These are phyloP conservation scores for Tanytarsus gracilentus DNA, from an alignment of 2,888 invertebrate genomes.

Conservation along the genomic window DNA sequence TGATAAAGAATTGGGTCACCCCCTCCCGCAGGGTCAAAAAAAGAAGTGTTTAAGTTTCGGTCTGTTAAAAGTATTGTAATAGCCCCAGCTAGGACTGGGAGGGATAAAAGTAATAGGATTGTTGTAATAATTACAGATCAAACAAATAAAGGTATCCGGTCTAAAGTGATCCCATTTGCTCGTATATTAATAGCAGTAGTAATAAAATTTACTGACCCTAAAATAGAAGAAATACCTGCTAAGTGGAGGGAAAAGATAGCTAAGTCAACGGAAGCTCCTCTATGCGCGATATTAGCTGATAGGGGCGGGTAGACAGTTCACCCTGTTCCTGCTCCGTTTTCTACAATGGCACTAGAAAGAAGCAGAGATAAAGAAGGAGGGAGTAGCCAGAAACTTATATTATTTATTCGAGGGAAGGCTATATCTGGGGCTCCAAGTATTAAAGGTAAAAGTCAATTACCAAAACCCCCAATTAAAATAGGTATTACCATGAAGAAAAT, in stretches of 20 bases:
- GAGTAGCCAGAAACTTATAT: too few relatives aligned
- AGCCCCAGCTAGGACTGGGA: slow-evolving; percentile 70
- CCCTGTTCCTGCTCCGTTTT: slow-evolving; percentile 65
- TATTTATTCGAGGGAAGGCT: too few relatives aligned
- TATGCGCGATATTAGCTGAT: slow-evolving; percentile 53
- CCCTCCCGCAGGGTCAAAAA: slow-evolving; percentile 71
- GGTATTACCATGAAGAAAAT: slow-evolving; percentile 72
- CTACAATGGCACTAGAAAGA: too few relatives aligned
- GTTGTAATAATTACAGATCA: slow-evolving; percentile 63
- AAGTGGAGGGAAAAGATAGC: slow-evolving; percentile 68
- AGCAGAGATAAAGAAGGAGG: too few relatives aligned
- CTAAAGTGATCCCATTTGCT: slow-evolving; percentile 49
- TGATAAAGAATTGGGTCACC: slow-evolving; percentile 74
- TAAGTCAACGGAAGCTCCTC: slow-evolving; percentile 61
- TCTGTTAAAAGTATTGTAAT: slow-evolving; percentile 72
- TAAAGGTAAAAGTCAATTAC: slow-evolving; percentile 70
- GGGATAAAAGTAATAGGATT: slow-evolving; percentile 54
- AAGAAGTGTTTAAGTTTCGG: slow-evolving; percentile 70
- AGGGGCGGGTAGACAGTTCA: slow-evolving; percentile 71
- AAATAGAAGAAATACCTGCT: slow-evolving; percentile 59
- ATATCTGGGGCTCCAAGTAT: too few relatives aligned
- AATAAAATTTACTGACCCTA: slow-evolving; percentile 74
- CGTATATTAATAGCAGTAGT: slow-evolving; percentile 66
- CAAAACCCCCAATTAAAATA: slow-evolving; percentile 72
- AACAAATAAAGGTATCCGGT: slow-evolving; percentile 61